A percentile compares a stretch with the other conserved stretches of the same genome.
Evolutionary conservation across 1,140 invertebrate genomes (phyloP).

Genomic region (Plectrocnemia conspersa): DNA sequence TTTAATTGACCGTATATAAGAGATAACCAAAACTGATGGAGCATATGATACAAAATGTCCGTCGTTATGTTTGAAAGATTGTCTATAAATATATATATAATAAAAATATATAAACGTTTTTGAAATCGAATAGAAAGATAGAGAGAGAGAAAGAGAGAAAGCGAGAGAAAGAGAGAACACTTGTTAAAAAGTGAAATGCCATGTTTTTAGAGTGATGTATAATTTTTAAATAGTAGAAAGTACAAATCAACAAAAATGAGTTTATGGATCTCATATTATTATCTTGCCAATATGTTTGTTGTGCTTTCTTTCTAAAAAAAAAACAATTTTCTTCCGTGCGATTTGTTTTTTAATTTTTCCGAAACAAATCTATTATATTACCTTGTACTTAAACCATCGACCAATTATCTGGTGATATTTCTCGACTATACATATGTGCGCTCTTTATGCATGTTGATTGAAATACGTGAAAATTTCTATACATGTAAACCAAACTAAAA

Average conservation of each 20-base stretch:
- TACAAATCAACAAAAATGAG: conserved; percentile 33
- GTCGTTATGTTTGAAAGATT: too few relatives aligned
- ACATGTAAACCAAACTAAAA: too few relatives aligned
- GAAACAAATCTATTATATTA: neutral
- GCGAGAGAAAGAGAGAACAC: too few relatives aligned
- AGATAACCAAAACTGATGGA: too few relatives aligned
- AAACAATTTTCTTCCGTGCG: neutral
- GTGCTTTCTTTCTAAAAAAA: neutral
- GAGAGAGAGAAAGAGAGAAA: too few relatives aligned
- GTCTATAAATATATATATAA: too few relatives aligned
- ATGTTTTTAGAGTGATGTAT: conserved; percentile 11
- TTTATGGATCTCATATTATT: conserved; percentile 29
- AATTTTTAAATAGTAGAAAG: conserved; percentile 28
- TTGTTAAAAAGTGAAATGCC: conserved; percentile 12
- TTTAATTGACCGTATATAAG: too few relatives aligned
- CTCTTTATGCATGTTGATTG: too few relatives aligned
- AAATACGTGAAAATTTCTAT: too few relatives aligned
- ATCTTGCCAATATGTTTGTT: conserved; percentile 32
- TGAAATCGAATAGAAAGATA: too few relatives aligned
- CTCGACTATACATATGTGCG: neutral
- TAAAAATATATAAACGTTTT: too few relatives aligned
- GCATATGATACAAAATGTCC: too few relatives aligned
- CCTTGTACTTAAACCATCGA: conserved; percentile 15
- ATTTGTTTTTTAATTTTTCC: neutral
- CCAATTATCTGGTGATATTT: neutral